phyloP scores from a whole-genome alignment of 1,140 invertebrate genomes.

The Eupristina koningsbergeri region DNA sequence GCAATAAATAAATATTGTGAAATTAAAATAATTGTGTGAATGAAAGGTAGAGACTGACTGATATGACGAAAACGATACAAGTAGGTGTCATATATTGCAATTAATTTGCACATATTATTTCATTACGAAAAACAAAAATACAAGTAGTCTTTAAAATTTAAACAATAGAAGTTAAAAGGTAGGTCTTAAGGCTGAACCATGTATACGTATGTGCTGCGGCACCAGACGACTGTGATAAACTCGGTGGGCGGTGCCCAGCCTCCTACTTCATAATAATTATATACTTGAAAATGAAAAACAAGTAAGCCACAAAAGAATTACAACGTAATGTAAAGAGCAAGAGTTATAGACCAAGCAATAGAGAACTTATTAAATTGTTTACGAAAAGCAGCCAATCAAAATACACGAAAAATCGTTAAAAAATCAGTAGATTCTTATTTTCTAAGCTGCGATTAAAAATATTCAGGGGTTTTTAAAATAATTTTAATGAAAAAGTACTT shows the following conservation, averaged over 20 bases:
- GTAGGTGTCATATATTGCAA: slow-evolving; percentile 20
- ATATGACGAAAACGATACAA: not conserved
- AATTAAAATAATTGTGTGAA: slow-evolving; percentile 2
- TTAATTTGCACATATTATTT: slow-evolving; percentile 16
- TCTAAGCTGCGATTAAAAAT: too few species aligned
- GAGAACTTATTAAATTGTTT: too few species aligned
- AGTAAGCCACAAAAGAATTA: slow-evolving; percentile 27
- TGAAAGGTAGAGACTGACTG: not conserved
- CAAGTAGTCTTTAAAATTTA: slow-evolving; percentile 45
- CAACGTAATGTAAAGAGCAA: slow-evolving; percentile 34
- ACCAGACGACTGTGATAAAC: slow-evolving; percentile 74
- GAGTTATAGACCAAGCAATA: too few species aligned
- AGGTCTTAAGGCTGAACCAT: slow-evolving; percentile 74
- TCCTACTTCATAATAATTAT: slow-evolving; percentile 73
- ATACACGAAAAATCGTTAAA: too few species aligned
- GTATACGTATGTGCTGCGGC: slow-evolving; percentile 75
- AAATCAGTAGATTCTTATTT: too few species aligned
- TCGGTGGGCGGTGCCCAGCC: slow-evolving; percentile 75
- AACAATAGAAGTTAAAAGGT: slow-evolving; percentile 66
- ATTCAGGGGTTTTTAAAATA: too few species aligned
- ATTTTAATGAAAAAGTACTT: too few species aligned
- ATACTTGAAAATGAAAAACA: slow-evolving; percentile 63
- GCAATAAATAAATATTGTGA: slow-evolving; percentile 45
- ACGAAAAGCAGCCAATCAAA: too few species aligned
- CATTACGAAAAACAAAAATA: slow-evolving; percentile 1